Conservation (phyloP, 1,140 invertebrate genomes). For the Heliconius congener region DNA sequence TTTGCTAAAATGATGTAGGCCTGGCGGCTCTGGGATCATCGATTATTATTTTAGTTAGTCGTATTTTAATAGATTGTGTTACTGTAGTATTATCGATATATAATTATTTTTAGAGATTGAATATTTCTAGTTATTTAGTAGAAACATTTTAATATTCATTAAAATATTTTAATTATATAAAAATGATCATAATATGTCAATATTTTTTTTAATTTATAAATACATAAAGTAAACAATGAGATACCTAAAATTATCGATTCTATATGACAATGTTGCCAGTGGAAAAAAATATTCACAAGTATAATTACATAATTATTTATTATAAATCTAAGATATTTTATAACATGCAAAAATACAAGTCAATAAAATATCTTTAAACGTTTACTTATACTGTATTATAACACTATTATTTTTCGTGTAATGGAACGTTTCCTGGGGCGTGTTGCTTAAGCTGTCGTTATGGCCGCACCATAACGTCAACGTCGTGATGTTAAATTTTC, state of each 20-base stretch:
- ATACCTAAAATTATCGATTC: background rate
- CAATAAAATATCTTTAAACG: background rate
- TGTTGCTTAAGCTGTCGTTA: constrained; percentile 62
- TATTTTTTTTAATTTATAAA: background rate
- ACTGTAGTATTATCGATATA: no score
- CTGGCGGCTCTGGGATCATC: no score
- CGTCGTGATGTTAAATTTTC: constrained; percentile 64
- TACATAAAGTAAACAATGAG: no score
- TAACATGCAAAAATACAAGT: background rate
- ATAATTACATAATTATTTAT: background rate
- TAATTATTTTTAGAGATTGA: no score
- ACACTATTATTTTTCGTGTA: constrained; percentile 18
- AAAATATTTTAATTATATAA: no score
- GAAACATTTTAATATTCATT: no score
- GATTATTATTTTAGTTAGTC: no score
- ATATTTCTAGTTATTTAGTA: no score
- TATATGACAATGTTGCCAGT: background rate
- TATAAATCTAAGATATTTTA: background rate
- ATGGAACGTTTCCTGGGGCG: constrained; percentile 61
- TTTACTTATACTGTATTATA: background rate
- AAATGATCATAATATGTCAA: background rate
- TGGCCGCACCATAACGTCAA: constrained; percentile 70
- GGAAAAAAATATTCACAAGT: background rate
- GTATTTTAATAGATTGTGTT: no score
- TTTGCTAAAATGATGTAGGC: no score